Evolutionary conservation across 2,888 invertebrate genomes (phyloP).

Genomic region (Synergus japonicus): DNA sequence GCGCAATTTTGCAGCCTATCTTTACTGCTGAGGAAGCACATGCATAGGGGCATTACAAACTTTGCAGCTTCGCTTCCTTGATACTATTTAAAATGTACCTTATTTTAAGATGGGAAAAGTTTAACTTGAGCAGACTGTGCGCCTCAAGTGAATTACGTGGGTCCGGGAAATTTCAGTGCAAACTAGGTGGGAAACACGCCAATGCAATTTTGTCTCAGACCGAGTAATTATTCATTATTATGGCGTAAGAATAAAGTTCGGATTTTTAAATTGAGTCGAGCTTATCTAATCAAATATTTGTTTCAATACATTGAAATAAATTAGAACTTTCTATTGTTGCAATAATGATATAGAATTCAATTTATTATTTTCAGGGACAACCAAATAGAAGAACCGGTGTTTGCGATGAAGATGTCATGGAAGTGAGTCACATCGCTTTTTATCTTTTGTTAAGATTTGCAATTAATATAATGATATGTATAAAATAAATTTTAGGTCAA

Average conservation of each 20-base stretch:
- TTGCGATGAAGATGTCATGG: constrained; percentile 86
- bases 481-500: constrained; percentile 61
- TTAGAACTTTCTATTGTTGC: background rate
- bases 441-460: too few relatives aligned
- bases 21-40: constrained; percentile 1
- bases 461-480: background rate
- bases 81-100: constrained; percentile 26
- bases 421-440: constrained; percentile 53
- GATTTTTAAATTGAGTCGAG: background rate
- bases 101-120: constrained; percentile 41
- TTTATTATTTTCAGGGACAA: constrained; percentile 82
- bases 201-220: constrained; percentile 31
- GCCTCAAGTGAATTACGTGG: constrained; percentile 23
- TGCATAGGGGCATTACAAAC: constrained; percentile 21
- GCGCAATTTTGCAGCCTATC: constrained; percentile 33
- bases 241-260: background rate
- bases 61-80: constrained; percentile 13
- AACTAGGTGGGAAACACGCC: constrained; percentile 30
- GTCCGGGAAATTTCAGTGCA: constrained; percentile 8
- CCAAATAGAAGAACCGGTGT: constrained; percentile 88
- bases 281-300: constrained; percentile 3
- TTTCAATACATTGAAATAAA: background rate
- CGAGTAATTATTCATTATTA: constrained; percentile 27
- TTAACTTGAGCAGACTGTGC: constrained; percentile 32
- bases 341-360: background rate